Evolutionary conservation across 2,113 vertebrate genomes (phyloP).

Genomic region (Carassius carassius): DNA sequence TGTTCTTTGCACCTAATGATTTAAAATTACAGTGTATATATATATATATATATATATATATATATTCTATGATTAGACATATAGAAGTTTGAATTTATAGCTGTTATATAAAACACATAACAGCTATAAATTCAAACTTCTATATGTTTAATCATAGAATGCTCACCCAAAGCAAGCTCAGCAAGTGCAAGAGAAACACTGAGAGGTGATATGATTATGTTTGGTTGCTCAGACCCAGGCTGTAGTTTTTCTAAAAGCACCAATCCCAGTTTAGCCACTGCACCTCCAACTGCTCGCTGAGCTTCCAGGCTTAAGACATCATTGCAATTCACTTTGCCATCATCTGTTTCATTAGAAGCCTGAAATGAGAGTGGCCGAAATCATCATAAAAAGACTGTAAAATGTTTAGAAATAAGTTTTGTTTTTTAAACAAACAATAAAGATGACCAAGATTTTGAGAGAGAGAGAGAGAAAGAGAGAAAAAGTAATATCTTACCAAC

Average conservation of each 20-base stretch:
- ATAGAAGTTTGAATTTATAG: no score
- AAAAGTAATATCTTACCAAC: constrained; percentile 45
- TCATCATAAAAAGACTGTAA: neutral
- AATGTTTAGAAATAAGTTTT: neutral
- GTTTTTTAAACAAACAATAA: neutral
- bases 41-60: no score
- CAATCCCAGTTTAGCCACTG: constrained; percentile 77
- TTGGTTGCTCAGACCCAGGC: constrained; percentile 67
- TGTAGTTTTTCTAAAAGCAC: constrained; percentile 76
- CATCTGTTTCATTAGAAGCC: constrained; percentile 5
- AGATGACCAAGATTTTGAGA: neutral
- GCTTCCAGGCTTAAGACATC: constrained; percentile 42
- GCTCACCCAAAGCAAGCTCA: constrained; percentile 81
- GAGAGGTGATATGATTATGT: constrained; percentile 81
- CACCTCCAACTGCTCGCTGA: constrained; percentile 65
- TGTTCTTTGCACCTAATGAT: constrained; percentile 76
- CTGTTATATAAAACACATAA: no score
- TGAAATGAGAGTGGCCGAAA: neutral
- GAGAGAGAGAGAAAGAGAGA: no score
- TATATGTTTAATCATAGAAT: neutral
- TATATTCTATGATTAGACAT: no score
- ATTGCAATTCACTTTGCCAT: constrained; percentile 43
- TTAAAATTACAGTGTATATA: neutral
- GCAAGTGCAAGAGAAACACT: constrained; percentile 81
- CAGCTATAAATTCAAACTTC: neutral